These are phyloP conservation scores for Cantharis rustica DNA, from an alignment of 2,888 invertebrate species.

Conservation along the genomic window DNA sequence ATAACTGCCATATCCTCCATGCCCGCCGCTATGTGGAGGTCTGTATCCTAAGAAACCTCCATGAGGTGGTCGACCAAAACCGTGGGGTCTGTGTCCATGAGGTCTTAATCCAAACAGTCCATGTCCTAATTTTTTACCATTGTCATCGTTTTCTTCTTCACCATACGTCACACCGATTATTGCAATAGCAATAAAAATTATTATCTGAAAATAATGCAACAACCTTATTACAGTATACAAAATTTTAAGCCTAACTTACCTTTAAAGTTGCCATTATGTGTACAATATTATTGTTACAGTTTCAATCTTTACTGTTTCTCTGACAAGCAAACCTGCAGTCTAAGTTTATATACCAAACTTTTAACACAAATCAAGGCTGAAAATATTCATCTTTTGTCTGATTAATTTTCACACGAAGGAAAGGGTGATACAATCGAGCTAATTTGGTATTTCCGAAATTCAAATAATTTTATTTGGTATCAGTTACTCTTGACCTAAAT, in stretches of 20 bases:
- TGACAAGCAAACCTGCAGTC: background rate
- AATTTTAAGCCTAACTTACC: background rate
- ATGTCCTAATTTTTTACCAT: background rate
- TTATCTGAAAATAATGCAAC: background rate
- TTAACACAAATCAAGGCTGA: background rate
- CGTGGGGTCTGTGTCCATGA: background rate
- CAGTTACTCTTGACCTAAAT: background rate
- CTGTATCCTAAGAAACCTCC: background rate
- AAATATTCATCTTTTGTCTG: background rate
- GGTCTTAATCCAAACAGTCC: background rate
- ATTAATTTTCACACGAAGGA: constrained; percentile 6
- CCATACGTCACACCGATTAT: background rate
- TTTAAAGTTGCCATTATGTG: background rate
- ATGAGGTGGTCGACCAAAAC: background rate
- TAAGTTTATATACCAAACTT: constrained; percentile 7
- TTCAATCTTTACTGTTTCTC: background rate
- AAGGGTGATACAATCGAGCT: background rate
- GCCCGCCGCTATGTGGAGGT: background rate
- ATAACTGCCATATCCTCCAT: background rate
- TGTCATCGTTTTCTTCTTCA: background rate
- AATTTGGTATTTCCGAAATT: constrained; percentile 1
- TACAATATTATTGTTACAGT: background rate
- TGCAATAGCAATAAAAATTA: background rate
- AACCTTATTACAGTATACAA: background rate
- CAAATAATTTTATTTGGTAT: background rate